Percentiles rank a stretch among this genome's conserved stretches.
phyloP scores from a whole-genome alignment of 2,888 invertebrate genomes.

The Lamellibrachia satsuma region DNA sequence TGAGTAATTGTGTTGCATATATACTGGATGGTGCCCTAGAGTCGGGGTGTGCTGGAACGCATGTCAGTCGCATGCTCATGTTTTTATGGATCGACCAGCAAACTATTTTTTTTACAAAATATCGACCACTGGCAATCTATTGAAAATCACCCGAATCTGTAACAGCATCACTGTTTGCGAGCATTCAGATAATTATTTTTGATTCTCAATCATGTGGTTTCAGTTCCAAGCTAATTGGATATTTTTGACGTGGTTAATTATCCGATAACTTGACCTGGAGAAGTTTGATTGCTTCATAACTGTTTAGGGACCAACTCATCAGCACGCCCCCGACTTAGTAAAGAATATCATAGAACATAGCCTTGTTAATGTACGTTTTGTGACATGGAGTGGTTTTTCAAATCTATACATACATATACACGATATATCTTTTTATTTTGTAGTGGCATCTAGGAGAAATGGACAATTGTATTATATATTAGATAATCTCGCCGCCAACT shows the following conservation, averaged over 20 bases:
- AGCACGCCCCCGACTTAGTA: background rate
- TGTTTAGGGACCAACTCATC: background rate
- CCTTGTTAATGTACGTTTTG: background rate
- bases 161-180: background rate
- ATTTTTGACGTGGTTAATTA: background rate
- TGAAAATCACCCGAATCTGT: background rate
- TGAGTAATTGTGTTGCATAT: background rate
- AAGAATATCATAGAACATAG: background rate
- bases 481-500: background rate
- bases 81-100: background rate
- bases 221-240: background rate
- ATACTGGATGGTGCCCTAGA: background rate
- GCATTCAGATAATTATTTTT: background rate
- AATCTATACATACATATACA: slow-evolving; percentile 13
- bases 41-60: background rate
- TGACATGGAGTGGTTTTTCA: slow-evolving; percentile 17
- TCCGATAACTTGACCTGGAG: background rate
- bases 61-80: background rate
- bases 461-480: slow-evolving; percentile 17
- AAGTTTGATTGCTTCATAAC: background rate
- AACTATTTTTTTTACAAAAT: background rate
- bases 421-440: slow-evolving; percentile 17
- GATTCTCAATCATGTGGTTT: background rate
- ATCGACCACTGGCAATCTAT: background rate
- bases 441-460: slow-evolving; percentile 10